Conservation (phyloP, 2,888 invertebrate species). For the Drosophila anceps region DNA sequence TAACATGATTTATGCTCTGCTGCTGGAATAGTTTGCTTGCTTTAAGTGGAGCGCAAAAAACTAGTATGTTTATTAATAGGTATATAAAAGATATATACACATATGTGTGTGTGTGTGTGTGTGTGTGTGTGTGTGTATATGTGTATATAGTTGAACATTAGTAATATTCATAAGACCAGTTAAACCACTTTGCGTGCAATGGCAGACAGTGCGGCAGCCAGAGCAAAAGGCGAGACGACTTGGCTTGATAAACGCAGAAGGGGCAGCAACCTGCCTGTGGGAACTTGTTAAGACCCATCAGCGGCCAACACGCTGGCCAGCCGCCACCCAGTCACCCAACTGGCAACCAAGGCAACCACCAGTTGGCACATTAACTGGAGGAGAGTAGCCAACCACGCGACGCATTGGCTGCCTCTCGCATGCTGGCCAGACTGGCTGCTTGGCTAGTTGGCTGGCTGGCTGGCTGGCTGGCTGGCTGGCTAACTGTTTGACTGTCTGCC, state of each 20-base stretch:
- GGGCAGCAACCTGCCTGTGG: constrained; percentile 51
- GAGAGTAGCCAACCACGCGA: constrained; percentile 21
- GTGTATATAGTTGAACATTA: constrained; percentile 40
- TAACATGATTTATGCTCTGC: neutral
- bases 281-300: constrained; percentile 54
- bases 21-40: neutral
- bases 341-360: constrained; percentile 18
- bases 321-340: constrained; percentile 49
- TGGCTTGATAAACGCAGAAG: constrained; percentile 19
- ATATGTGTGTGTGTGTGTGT: neutral
- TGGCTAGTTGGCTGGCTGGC: constrained; percentile 2
- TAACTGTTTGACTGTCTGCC: constrained; percentile 18
- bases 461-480: constrained; percentile 16
- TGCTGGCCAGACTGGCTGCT: constrained; percentile 28
- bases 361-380: constrained; percentile 31
- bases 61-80: constrained; percentile 28
- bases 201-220: constrained; percentile 72
- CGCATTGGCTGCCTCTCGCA: constrained; percentile 32
- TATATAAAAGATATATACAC: constrained; percentile 20
- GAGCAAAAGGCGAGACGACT: constrained; percentile 14
- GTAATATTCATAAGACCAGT: constrained; percentile 75
- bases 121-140: neutral
- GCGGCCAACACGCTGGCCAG: constrained; percentile 14
- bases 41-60: constrained; percentile 24
- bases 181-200: constrained; percentile 72